Percentiles rank a stretch among this genome's conserved stretches.
These are phyloP conservation scores for Steinernema feltiae DNA, from an alignment of 1,140 invertebrate species.

Conservation along the genomic window DNA sequence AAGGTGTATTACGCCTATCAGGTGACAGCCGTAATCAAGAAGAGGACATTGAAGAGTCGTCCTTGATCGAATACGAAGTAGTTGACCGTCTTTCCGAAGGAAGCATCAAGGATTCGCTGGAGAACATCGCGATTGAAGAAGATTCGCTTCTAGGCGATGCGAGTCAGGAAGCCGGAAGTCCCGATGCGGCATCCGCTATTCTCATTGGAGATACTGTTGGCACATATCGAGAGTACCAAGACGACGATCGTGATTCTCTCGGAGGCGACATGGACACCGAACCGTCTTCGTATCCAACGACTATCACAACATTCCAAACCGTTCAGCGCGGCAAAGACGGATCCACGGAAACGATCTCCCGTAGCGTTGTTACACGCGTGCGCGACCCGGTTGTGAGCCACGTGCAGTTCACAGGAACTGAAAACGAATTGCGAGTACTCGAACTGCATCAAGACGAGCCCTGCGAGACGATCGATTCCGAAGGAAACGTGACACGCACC, in stretches of 20 bases:
- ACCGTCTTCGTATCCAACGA: slow-evolving; percentile 45
- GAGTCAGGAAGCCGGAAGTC: slow-evolving; percentile 40
- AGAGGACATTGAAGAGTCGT: slow-evolving; percentile 14
- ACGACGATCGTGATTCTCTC: slow-evolving; percentile 47
- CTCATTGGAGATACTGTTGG: slow-evolving; percentile 41
- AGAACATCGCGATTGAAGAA: slow-evolving; percentile 29
- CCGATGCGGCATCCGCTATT: slow-evolving; percentile 35
- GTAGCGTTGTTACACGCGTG: slow-evolving; percentile 47
- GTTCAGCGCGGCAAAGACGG: slow-evolving; percentile 43
- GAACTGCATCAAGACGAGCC: slow-evolving; percentile 37
- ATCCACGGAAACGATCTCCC: slow-evolving; percentile 49
- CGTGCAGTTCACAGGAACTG: slow-evolving; percentile 51
- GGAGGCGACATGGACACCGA: slow-evolving; percentile 35
- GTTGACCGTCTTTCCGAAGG: slow-evolving; percentile 21
- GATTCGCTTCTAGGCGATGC: slow-evolving; percentile 48
- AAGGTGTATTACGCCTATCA: neutral
- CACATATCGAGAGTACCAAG: slow-evolving; percentile 42
- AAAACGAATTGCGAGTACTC: slow-evolving; percentile 44
- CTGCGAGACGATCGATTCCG: slow-evolving; percentile 40
- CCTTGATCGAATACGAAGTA: slow-evolving; percentile 26
- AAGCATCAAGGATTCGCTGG: slow-evolving; percentile 30
- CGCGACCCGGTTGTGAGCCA: slow-evolving; percentile 49
- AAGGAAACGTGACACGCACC: slow-evolving; percentile 42
- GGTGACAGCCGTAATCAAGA: neutral
- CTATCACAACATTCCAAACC: slow-evolving; percentile 53